Evolutionary conservation across 1,140 invertebrate species (phyloP).

Genomic region (Drosophila pruinosa): DNA sequence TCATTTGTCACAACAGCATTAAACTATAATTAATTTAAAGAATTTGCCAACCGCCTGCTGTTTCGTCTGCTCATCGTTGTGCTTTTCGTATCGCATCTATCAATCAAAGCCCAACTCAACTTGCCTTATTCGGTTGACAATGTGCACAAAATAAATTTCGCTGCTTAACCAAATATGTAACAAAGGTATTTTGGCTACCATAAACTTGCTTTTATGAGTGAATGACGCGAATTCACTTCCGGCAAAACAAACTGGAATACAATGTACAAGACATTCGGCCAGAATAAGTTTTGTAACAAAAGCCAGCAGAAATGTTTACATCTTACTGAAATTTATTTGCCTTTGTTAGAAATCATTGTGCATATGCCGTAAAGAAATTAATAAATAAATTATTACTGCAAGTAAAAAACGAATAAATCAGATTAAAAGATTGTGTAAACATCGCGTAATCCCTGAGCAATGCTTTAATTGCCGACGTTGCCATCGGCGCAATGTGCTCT

Average conservation of each 20-base stretch:
- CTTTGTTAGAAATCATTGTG: neutral
- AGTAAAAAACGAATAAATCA: slow-evolving; percentile 3
- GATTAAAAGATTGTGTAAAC: neutral
- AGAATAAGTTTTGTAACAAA: slow-evolving; percentile 1
- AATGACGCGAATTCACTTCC: slow-evolving; percentile 59
- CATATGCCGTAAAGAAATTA: neutral
- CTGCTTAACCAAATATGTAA: slow-evolving; percentile 65
- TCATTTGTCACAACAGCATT: slow-evolving; percentile 15
- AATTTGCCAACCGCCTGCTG: slow-evolving; percentile 17
- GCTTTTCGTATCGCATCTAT: slow-evolving; percentile 41
- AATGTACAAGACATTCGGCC: neutral
- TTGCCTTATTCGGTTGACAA: slow-evolving; percentile 35
- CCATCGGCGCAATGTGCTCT: neutral
- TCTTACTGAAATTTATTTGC: neutral
- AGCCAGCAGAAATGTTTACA: neutral
- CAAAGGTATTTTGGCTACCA: slow-evolving; percentile 53
- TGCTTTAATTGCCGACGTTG: neutral
- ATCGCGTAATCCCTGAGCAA: neutral
- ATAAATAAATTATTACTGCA: slow-evolving; percentile 6
- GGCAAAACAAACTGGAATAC: slow-evolving; percentile 2
- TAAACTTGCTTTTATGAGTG: slow-evolving; percentile 1
- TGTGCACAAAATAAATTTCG: slow-evolving; percentile 55
- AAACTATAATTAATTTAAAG: slow-evolving; percentile 21
- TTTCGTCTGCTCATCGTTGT: slow-evolving; percentile 9
- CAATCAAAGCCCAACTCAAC: slow-evolving; percentile 18